Percentiles rank a stretch among this genome's conserved stretches.
Evolutionary conservation across 2,113 vertebrate species (phyloP).

Genomic region (Isurus oxyrinchus): DNA sequence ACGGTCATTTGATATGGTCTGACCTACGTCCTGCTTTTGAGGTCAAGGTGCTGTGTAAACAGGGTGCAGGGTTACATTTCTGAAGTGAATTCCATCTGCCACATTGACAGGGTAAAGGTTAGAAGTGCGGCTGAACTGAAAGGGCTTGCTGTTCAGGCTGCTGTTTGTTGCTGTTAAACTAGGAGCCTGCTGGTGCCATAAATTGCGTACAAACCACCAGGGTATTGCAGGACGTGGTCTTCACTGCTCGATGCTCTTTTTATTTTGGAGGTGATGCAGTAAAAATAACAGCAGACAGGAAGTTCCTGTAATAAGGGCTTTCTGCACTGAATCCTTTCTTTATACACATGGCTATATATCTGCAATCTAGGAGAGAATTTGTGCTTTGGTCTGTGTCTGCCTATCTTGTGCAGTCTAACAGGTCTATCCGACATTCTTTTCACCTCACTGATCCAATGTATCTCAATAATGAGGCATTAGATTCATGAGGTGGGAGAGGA

Average conservation of each 20-base stretch:
- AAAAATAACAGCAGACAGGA: slow-evolving; percentile 21
- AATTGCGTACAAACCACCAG: background rate
- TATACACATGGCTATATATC: background rate
- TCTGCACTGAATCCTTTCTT: background rate
- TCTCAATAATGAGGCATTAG: background rate
- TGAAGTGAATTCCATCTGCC: slow-evolving; percentile 27
- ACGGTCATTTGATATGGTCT: background rate
- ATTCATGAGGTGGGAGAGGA: background rate
- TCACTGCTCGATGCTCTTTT: background rate
- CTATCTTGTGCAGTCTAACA: background rate
- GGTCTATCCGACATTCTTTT: background rate
- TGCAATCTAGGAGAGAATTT: background rate
- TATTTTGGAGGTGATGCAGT: slow-evolving; percentile 20
- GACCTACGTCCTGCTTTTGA: slow-evolving; percentile 23
- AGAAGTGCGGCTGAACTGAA: background rate
- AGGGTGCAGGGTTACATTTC: slow-evolving; percentile 11
- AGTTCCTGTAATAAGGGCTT: slow-evolving; percentile 12
- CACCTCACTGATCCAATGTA: background rate
- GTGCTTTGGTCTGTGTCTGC: background rate
- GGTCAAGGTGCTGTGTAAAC: slow-evolving; percentile 34
- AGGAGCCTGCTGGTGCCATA: slow-evolving; percentile 6
- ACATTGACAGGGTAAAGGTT: slow-evolving; percentile 4
- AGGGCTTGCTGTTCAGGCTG: slow-evolving; percentile 15
- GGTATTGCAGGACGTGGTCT: background rate
- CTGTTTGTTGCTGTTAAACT: slow-evolving; percentile 25